Conservation (phyloP, 2,797 vertebrate species). For the Micropoecilia bifurca region DNA sequence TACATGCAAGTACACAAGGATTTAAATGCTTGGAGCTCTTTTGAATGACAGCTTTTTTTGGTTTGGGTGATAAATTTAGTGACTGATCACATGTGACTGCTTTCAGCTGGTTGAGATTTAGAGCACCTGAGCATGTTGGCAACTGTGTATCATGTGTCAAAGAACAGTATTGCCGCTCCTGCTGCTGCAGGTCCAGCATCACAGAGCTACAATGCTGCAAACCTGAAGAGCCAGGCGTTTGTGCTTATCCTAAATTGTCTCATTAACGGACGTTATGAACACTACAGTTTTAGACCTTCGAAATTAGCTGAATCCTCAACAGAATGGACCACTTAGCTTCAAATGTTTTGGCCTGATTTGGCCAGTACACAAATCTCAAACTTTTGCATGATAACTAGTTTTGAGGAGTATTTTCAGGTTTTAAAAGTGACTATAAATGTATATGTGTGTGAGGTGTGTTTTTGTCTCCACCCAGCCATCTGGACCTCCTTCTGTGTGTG, state of each 20-base stretch:
- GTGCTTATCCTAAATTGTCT: background rate
- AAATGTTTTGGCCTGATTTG: background rate
- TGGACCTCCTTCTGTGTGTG: constrained; percentile 77
- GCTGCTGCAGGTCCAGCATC: constrained; percentile 5
- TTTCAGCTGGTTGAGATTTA: constrained; percentile 65
- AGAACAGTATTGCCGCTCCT: constrained; percentile 8
- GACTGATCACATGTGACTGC: constrained; percentile 71
- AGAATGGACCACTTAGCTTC: background rate
- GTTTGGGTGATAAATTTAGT: constrained; percentile 64
- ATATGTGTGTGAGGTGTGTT: constrained; percentile 35
- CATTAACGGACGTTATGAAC: background rate
- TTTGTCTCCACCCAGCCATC: constrained; percentile 73
- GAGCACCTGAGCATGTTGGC: constrained; percentile 48
- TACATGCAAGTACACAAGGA: background rate
- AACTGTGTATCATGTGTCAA: constrained; percentile 34
- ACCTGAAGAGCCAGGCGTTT: background rate
- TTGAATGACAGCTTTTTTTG: constrained; percentile 27
- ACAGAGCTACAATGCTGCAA: background rate
- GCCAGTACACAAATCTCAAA: constrained; percentile 7
- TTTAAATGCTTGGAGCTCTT: constrained; percentile 12
- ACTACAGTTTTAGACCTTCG: background rate
- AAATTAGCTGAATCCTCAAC: background rate
- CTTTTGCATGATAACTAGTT: constrained; percentile 15
- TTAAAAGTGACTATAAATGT: constrained; percentile 29
- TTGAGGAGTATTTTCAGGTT: background rate